Evolutionary conservation across 2,797 vertebrate species (phyloP), one percentile per base, ranked within the genome.

Genomic region (Vipera latastei): DNA sequence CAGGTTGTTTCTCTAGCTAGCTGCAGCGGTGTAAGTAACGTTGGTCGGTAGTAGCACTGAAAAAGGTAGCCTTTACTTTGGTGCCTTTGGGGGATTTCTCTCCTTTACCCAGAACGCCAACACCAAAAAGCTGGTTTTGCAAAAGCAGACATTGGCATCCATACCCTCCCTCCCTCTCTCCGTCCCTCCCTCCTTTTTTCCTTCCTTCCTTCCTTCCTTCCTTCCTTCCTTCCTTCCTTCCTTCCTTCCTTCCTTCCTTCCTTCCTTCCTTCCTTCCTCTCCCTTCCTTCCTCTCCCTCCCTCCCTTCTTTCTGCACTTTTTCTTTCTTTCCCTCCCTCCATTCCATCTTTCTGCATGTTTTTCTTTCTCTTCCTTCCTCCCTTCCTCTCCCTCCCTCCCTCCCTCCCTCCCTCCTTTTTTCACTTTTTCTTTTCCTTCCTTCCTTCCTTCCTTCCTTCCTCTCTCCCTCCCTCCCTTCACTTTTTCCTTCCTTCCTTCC

Each of bases 21-120:
- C 57, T 1, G 9, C 63, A 89, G 92, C 61, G 63, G 61, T 89
- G 89, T 85, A 93, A 92, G 25, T 48, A 86, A 95, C 94, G 91
- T 92, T 78, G 55, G 20, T 94, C 44, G 28, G 94, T 93, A 85
- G 61, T 87, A 7, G 88, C 61, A 93, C 92, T 93, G 88, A 95
- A 91, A 86, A 59, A 93, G 89, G 63, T 90, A 44, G 92, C 90
- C 78, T 91, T 73, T 18, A 2, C 16, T 38, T 91, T 32, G 86
- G 56, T 56, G 55, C 83, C 63, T 91, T 51, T 55, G 61, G 44
- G 7, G 16, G 32, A 38, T 78, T 91, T 0, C 1, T 38, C 89
- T 48, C 94, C 86, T 93, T 44, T 85, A 18, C 92, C 83, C 92
- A 86, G 65, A 63, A 86, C 86, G 55, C 53, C 65, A 63, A 86